Base-by-base conservation (phyloP, 2,113 vertebrate species). In the Cromileptes altivelis region DNA sequence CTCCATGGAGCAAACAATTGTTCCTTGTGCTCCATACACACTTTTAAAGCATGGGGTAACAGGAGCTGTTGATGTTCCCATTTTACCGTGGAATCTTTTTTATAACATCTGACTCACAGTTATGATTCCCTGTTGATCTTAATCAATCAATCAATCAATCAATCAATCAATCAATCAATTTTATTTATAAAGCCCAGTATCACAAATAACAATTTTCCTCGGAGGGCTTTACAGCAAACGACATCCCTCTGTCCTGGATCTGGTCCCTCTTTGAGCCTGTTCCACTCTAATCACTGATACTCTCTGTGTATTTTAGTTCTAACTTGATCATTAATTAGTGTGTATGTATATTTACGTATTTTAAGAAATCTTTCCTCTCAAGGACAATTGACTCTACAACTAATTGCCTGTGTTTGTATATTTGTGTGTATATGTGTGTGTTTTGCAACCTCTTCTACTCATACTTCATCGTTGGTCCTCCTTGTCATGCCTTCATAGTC, bases 401-500 rank as follows among this genome's bases (percentile, higher is more conserved):
- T 88, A 80, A 91, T 75, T 19, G 11, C 52, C 25, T 88, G 25
- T 88, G 10, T 84, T 25, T 91, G 23, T 67, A 8, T 75, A 1
- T 81, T 23, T 82, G 27, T 80, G 2, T 81, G 58, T 60, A 14
- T 33, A 5, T 81, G 17, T 75, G 45, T 87, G 77, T 80, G 42
- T 80, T 70, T 55, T 85, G 62, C 72, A 55, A 67, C 80, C 63
- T 82, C 68, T 82, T 82, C 78, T 88, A 84, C 76, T 85, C 90
- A 88, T 25, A 55, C 82, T 49, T 76, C 85, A 88, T 85, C 55
- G 58, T 80, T 65, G 84, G 77, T 91, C 49, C 89, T 70, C 87
- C 72, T 70, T 87, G 49, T 89, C 75, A 86, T 81, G 67, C 70
- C 77, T 80, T 65, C 88, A 75, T 91, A 95, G 94, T 92, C 91